Percentiles rank a stretch among this genome's conserved stretches.
Conservation (phyloP, 2,888 invertebrate species). For the Peribatodes rhomboidaria region DNA sequence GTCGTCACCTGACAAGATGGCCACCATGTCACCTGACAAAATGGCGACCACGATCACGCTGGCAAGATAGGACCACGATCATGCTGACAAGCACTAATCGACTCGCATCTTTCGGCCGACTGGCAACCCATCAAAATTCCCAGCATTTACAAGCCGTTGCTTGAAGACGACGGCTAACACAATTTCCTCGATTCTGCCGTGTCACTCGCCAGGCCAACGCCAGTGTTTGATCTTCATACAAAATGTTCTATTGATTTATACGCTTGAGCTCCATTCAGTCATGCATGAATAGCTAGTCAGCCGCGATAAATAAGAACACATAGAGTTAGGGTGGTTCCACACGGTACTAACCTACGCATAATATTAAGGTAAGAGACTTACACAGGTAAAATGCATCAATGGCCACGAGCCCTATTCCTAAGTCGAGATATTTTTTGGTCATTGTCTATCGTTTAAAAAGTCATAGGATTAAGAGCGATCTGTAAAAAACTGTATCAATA, state of each 20-base stretch:
- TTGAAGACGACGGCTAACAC: constrained; percentile 61
- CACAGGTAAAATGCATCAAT: no score
- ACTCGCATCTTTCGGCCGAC: background rate
- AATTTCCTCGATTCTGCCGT: constrained; percentile 62
- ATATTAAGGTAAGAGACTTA: no score
- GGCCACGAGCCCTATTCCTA: no score
- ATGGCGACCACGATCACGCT: no score
- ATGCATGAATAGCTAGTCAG: background rate
- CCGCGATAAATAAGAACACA: background rate
- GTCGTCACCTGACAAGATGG: no score
- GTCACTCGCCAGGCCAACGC: constrained; percentile 56
- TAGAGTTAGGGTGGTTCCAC: background rate
- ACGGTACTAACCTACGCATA: no score
- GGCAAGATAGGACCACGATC: no score
- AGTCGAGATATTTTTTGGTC: no score
- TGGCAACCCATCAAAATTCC: constrained; percentile 55
- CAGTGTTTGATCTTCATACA: constrained; percentile 12
- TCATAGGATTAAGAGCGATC: no score
- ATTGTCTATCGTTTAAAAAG: no score
- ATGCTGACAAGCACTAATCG: background rate
- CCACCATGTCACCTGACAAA: no score
- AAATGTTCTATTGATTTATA: background rate
- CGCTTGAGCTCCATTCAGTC: background rate
- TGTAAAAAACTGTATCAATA: no score
- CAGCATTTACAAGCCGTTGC: constrained; percentile 57